phyloP scores from a whole-genome alignment of 2,888 invertebrate genomes.

The Pterobdella sp. region DNA sequence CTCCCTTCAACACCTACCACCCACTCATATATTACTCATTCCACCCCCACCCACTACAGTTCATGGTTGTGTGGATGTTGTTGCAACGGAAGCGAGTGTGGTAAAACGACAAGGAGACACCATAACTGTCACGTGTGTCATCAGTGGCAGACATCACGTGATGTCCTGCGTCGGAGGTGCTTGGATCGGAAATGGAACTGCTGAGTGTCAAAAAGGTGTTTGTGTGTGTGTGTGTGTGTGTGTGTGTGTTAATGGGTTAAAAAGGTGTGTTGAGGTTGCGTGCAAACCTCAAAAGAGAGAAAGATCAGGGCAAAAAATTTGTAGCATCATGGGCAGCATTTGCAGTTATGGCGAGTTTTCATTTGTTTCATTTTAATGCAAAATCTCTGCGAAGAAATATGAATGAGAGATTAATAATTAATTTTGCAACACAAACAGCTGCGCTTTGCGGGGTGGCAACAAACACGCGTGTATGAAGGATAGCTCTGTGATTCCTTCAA shows the following conservation, averaged over 20 bases:
- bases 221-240: constrained; percentile 9
- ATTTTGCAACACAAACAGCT: no score
- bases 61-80: constrained; percentile 21
- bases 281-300: background rate
- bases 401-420: no score
- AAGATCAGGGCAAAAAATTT: background rate
- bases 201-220: constrained; percentile 20
- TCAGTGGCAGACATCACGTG: constrained; percentile 23
- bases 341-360: no score
- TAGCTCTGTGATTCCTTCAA: no score
- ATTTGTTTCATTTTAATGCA: no score
- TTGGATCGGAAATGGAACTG: constrained; percentile 16
- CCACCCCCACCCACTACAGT: background rate
- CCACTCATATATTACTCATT: no score
- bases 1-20: background rate
- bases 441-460: no score
- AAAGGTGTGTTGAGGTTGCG: background rate
- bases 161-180: constrained; percentile 21
- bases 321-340: no score
- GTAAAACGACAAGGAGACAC: constrained; percentile 10
- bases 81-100: background rate
- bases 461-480: no score
- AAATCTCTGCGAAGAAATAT: no score
- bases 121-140: constrained; percentile 21
- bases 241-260: background rate